Evolutionary conservation across 2,888 invertebrate species (phyloP), one percentile per base, ranked within the genome.

Genomic region (Saturnia pavonia): DNA sequence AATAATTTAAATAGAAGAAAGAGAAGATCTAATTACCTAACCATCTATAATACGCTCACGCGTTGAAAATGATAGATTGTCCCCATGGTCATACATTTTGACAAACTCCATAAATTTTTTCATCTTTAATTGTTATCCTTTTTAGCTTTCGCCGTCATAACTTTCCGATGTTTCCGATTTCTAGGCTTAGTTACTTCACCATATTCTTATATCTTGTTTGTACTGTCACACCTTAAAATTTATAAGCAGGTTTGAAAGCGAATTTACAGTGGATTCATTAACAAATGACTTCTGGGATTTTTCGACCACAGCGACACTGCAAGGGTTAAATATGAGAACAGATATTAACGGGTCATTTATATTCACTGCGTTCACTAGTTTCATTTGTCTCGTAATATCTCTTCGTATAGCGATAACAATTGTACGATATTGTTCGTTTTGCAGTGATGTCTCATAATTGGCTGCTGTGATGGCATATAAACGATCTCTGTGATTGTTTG

Each of bases 401-500:
- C 72, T 75, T 70, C 74, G 78, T 76, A 75, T 75, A 74, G 72
- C 73, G 68, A 60, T 60, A 67, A 67, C 69, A 69, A 66, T 57
- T 45, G 71, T 75, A 79, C 78, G 66, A 69, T 79, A 79, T 82
- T 54, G 27, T 60, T 60, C 25, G 25, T 27, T 60, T 6, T 27
- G 27, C 57, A 60, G 57, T 27, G 25, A 60, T 79, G 74, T 73
- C 73, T 69, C 72, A 74, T 78, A 78, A 82, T 82, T 80, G 81
- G 71, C 70, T 72, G 73, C 78, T 72, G 71, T 72, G 74, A 80
- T 77, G 77, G 78, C 78, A 81, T 77, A 82, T 82, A 77, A 76
- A 79, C 79, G 75, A 25, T 76, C 69, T 68, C 25, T 70, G 69
- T 34, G 65, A 19, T 63, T 25, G 63, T 51, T 51, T 66, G 51